These are phyloP conservation scores for Nemotelus nigrinus DNA, from an alignment of 2,888 invertebrate species.

Conservation along the genomic window DNA sequence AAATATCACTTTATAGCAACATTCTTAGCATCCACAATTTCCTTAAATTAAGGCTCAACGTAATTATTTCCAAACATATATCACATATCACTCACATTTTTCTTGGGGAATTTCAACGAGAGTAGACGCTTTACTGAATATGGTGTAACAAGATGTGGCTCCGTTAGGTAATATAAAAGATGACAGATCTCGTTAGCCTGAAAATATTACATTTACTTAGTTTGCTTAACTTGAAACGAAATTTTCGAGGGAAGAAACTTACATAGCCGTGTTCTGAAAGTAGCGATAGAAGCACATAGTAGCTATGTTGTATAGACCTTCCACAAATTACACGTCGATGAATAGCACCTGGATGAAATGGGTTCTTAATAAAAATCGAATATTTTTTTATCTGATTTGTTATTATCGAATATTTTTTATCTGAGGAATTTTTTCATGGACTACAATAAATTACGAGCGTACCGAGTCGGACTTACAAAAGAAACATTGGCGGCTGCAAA, in stretches of 20 bases:
- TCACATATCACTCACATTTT: conserved; percentile 5
- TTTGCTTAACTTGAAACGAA: too few relatives aligned
- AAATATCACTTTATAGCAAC: too few relatives aligned
- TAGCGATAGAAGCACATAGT: conserved; percentile 17
- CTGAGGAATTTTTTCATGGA: too few relatives aligned
- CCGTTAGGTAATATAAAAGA: conserved; percentile 24
- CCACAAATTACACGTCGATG: background rate
- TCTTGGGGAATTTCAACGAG: background rate
- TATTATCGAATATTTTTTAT: too few relatives aligned
- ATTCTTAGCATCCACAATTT: too few relatives aligned
- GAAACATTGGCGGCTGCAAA: too few relatives aligned
- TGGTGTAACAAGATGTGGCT: conserved; percentile 1
- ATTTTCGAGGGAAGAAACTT: background rate
- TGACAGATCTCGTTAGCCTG: conserved; percentile 30
- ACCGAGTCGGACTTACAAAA: too few relatives aligned
- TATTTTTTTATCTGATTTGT: too few relatives aligned
- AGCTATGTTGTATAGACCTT: conserved; percentile 20
- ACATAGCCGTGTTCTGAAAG: conserved; percentile 11
- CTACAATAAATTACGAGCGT: too few relatives aligned
- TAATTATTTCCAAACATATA: background rate
- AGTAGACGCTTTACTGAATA: conserved; percentile 16
- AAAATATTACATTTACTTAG: background rate
- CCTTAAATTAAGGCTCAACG: too few relatives aligned
- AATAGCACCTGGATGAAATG: conserved; percentile 8
- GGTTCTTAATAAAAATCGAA: background rate